Evolutionary conservation across 2,113 vertebrate species (phyloP).

Genomic region (Solenodon paradoxus): DNA sequence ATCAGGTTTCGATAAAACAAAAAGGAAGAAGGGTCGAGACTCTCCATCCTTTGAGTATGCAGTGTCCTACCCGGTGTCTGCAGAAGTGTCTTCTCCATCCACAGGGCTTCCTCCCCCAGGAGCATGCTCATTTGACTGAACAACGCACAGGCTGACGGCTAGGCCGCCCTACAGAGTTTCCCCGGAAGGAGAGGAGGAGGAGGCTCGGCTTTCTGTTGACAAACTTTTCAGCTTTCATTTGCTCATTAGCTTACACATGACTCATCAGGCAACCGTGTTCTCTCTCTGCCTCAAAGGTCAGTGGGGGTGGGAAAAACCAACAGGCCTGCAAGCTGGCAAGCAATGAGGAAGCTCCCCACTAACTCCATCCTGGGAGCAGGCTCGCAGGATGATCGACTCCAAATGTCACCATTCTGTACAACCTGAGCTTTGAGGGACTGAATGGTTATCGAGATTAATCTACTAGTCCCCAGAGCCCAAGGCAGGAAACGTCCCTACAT

Average conservation of each 20-base stretch:
- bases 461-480: background rate
- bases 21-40: background rate
- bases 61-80: too few relatives aligned
- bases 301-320: slow-evolving; percentile 64
- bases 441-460: background rate
- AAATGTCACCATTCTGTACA: slow-evolving; percentile 25
- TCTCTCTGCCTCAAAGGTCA: slow-evolving; percentile 69
- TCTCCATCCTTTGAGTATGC: too few relatives aligned
- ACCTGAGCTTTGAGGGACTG: background rate
- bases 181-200: background rate
- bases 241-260: slow-evolving; percentile 44
- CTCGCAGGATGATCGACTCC: background rate
- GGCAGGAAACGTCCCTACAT: background rate
- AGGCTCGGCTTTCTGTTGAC: slow-evolving; percentile 53
- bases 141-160: background rate
- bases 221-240: slow-evolving; percentile 42
- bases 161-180: background rate
- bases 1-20: background rate
- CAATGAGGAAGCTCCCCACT: slow-evolving; percentile 7
- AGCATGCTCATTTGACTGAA: fast-evolving
- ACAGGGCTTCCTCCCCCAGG: background rate
- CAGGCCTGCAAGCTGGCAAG: slow-evolving; percentile 50
- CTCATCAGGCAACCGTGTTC: slow-evolving; percentile 41
- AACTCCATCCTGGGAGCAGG: background rate
- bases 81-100: background rate